Evolutionary conservation across 2,113 vertebrate genomes (phyloP).

Genomic region (Vireo altiloquus): DNA sequence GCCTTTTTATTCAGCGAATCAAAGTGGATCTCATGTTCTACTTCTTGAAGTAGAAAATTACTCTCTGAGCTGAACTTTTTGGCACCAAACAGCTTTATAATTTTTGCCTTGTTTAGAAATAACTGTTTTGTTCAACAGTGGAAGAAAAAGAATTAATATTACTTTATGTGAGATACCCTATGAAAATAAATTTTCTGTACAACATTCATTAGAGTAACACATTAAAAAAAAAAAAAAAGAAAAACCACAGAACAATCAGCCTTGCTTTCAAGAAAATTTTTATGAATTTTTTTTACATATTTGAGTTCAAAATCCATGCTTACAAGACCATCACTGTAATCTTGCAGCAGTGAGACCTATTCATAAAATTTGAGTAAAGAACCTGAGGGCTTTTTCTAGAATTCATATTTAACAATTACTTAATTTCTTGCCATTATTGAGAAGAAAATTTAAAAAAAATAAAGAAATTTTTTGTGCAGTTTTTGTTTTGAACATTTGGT

Average conservation of each 20-base stretch:
- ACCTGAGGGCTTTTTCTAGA: rapidly evolving
- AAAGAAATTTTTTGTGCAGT: neutral
- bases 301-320: neutral
- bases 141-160: neutral
- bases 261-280: neutral
- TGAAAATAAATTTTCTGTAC: neutral
- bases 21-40: neutral
- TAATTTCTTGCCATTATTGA: neutral
- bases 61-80: neutral
- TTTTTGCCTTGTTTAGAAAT: neutral
- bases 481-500: neutral
- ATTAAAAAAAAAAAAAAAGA: neutral
- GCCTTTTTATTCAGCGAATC: neutral
- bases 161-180: neutral
- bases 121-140: neutral
- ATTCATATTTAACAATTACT: neutral
- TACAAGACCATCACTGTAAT: neutral
- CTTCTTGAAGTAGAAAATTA: neutral
- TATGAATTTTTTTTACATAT: neutral
- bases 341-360: neutral
- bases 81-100: neutral
- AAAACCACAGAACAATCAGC: neutral
- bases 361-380: neutral
- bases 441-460: neutral
- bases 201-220: neutral